Conservation (phyloP, 23 tunicate species). For the Aplidium turbinatum region DNA sequence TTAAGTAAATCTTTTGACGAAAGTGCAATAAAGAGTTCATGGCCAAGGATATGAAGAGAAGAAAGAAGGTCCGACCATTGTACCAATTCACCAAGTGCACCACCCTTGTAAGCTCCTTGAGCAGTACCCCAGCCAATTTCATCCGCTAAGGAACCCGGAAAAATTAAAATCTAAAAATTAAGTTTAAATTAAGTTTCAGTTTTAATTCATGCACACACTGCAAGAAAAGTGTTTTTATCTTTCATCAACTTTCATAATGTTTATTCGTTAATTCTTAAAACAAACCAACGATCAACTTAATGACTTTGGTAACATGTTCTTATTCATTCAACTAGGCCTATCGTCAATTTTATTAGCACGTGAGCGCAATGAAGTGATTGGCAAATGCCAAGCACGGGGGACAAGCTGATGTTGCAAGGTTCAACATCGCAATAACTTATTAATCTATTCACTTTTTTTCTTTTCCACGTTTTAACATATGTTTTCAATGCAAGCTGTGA, state of each 20-base stretch:
- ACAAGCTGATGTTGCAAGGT: too few species aligned
- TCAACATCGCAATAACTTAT: too few species aligned
- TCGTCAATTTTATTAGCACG: too few species aligned
- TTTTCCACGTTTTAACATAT: conserved; percentile 16
- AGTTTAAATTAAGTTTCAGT: background rate
- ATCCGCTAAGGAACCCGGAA: conserved; percentile 54
- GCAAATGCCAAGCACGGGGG: too few species aligned
- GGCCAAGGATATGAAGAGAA: conserved; percentile 67
- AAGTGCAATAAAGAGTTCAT: conserved; percentile 54
- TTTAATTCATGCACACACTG: background rate
- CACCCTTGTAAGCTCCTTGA: conserved; percentile 81
- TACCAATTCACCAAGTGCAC: conserved; percentile 90
- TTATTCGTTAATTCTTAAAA: background rate
- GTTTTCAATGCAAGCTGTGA: conserved; percentile 13
- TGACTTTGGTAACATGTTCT: too few species aligned
- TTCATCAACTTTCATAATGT: too few species aligned
- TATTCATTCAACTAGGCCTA: too few species aligned
- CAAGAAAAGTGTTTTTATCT: too few species aligned
- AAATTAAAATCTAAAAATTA: conserved; percentile 42
- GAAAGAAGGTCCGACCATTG: conserved; percentile 92
- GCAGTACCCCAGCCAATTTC: conserved; percentile 74
- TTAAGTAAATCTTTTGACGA: conserved; percentile 38
- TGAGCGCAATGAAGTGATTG: too few species aligned
- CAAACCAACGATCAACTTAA: too few species aligned
- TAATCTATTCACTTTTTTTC: conserved; percentile 60